Base-by-base conservation (phyloP, 2,888 invertebrate genomes). In the Rhamnusium bicolor region DNA sequence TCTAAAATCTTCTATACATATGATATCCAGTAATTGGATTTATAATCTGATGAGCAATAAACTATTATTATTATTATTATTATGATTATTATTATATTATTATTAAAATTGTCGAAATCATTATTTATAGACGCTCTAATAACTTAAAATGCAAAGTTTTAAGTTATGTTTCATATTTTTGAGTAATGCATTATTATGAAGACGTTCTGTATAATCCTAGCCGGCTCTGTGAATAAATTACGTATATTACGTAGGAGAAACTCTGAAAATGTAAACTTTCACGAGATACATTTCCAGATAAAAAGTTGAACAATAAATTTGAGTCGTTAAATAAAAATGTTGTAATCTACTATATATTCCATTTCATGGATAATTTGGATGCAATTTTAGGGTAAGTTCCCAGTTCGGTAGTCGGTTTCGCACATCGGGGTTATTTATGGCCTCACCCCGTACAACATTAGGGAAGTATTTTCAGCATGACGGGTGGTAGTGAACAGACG, bases 341-440 rank as follows among this genome's bases (percentile, higher is more conserved):
- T 79, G 81, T 83, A 83, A 83, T 83, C 82, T 79, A 80, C 81
- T 81, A 80, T 80, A 81, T 82, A 82, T 82, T 79, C 81, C 81
- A 80, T 83, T 83, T 82, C 83, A 83, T 83, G 81, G 83, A 82
- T 81, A 83, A 83, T 83, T 83, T 81, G 79, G 80, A 79, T 80
- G 80, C 81, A 80, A 80, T 81, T 81, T 81, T 79, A 73, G 81
- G 80, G 75, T 77, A 78, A 79, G 80, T 79, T 81, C 76, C 81
- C 75, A 73, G 79, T 80, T 79, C 76, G 79, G 76, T 78, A 80
- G 79, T 83, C 83, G 83, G 78, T 81, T 84, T 84, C 84, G 82
- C 84, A 85, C 83, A 83, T 83, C 80, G 82, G 81, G 83, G 81
- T 85, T 84, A 85, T 86, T 86, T 86, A 86, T 83, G 81, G 79